Evolutionary conservation across 1,140 invertebrate species (phyloP).

Genomic region (Venustaconcha ellipsiformis): DNA sequence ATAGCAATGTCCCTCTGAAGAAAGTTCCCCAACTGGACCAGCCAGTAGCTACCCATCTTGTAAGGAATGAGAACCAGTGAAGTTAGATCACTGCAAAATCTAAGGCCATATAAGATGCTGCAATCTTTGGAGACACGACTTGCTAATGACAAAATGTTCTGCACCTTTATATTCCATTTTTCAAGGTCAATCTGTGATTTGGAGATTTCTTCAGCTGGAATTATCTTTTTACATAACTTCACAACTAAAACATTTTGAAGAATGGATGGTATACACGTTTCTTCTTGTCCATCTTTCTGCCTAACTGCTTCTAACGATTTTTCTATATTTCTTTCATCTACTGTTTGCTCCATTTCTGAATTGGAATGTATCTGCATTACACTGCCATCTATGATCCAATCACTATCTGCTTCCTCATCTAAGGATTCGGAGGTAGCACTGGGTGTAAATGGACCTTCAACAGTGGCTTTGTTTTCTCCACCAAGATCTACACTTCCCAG

Average conservation of each 20-base stretch:
- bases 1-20: slow-evolving; percentile 1
- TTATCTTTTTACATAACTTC: slow-evolving; percentile 1
- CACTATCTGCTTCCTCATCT: no score
- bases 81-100: slow-evolving; percentile 10
- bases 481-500: no score
- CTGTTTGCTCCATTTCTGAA: no score
- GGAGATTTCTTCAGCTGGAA: slow-evolving; percentile 3
- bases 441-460: no score
- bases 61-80: background rate
- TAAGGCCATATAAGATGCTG: background rate
- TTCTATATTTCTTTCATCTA: no score
- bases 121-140: slow-evolving; percentile 1
- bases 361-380: no score
- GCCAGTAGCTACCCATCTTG: background rate
- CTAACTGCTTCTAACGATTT: no score
- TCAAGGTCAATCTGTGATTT: background rate
- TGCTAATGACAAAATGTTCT: background rate
- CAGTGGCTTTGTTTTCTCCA: no score
- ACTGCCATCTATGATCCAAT: no score
- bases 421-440: no score
- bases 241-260: background rate
- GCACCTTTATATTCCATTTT: slow-evolving; percentile 1
- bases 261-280: background rate
- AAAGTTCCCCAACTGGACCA: background rate
- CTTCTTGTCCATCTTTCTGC: no score